Evolutionary conservation across 2,113 vertebrate genomes (phyloP).

Genomic region (Atractosteus spatula): DNA sequence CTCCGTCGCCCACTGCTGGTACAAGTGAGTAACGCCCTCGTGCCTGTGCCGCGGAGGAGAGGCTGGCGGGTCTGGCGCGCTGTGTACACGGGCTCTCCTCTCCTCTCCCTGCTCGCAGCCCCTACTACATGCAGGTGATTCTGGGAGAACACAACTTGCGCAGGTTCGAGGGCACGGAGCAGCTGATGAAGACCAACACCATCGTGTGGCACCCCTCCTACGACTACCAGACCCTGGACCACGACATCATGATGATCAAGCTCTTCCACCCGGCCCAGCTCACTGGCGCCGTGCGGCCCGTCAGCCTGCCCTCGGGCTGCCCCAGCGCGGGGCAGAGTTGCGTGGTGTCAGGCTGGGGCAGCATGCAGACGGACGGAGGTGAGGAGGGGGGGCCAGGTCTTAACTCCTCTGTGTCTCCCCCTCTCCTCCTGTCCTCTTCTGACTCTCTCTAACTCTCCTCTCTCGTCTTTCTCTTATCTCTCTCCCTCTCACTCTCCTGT

Average conservation of each 20-base stretch:
- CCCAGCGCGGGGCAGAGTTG: conserved; percentile 38
- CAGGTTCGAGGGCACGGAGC: conserved; percentile 53
- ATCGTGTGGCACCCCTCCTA: conserved; percentile 63
- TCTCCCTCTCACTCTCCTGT: too few species aligned
- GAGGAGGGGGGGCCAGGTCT: conserved; percentile 26
- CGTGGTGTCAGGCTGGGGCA: conserved; percentile 60
- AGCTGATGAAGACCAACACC: conserved; percentile 56
- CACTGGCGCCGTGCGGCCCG: conserved; percentile 39
- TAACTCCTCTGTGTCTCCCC: too few species aligned
- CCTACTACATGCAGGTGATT: conserved; percentile 55
- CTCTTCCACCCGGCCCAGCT: conserved; percentile 53
- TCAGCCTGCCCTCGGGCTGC: conserved; percentile 46
- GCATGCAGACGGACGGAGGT: conserved; percentile 12
- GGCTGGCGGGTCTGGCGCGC: background rate
- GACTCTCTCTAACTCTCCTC: too few species aligned
- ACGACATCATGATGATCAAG: conserved; percentile 63
- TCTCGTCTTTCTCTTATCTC: too few species aligned
- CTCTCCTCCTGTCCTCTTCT: too few species aligned
- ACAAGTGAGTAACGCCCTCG: conserved; percentile 31
- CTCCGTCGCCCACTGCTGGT: conserved; percentile 67
- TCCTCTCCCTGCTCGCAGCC: conserved; percentile 34
- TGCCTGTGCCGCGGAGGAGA: too few species aligned
- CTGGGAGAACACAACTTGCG: conserved; percentile 60
- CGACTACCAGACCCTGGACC: conserved; percentile 63
- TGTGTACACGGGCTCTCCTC: background rate